Conservation (phyloP, 2,797 vertebrate genomes). For the Pelodytes ibericus region DNA sequence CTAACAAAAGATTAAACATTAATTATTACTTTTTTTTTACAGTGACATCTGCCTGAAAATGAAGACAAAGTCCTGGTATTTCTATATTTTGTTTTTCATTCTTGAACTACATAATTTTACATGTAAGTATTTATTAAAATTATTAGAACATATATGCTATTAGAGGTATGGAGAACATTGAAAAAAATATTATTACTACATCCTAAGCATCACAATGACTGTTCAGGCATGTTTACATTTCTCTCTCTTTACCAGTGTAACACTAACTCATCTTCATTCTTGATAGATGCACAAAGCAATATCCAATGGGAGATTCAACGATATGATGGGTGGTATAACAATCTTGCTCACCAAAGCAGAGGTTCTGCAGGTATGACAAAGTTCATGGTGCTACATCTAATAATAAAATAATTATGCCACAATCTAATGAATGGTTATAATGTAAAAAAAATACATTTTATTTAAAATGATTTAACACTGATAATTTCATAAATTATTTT, state of each 20-base stretch:
- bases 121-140: conserved; percentile 24
- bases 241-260: too few relatives aligned
- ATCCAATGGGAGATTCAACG: conserved; percentile 87
- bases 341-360: conserved; percentile 76
- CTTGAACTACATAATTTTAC: neutral
- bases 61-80: neutral
- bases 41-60: conserved; percentile 13
- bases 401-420: too few relatives aligned
- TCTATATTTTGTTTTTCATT: conserved; percentile 12
- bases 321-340: conserved; percentile 97
- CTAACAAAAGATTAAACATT: too few relatives aligned
- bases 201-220: too few relatives aligned
- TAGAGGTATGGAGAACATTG: neutral
- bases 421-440: too few relatives aligned
- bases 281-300: conserved; percentile 68
- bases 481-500: too few relatives aligned
- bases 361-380: conserved; percentile 82
- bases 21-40: neutral
- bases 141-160: neutral
- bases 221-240: too few relatives aligned
- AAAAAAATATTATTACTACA: too few relatives aligned
- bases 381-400: too few relatives aligned
- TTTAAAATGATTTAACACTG: too few relatives aligned
- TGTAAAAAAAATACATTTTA: too few relatives aligned
- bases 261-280: conserved; percentile 46